Base-by-base conservation (phyloP, 2,888 invertebrate species). In the Polydrusus cervinus region DNA sequence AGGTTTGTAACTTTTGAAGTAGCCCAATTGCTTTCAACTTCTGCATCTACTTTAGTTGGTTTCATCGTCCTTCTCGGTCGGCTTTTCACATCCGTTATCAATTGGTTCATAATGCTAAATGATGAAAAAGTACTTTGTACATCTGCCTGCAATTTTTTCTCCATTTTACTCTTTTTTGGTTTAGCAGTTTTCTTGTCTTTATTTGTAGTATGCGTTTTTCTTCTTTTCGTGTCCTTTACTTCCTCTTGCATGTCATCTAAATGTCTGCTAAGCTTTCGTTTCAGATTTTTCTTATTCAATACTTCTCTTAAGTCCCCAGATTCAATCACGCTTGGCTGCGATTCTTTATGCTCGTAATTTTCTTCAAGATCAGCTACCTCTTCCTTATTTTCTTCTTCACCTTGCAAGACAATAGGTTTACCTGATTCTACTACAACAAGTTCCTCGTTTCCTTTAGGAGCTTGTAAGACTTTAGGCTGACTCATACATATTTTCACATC, bases 21-120 rank as follows among this genome's bases (percentile, higher is more conserved):
- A 8, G 57, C 64, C 81, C 81, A 80, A 7, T 77, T 71, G 40
- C 16, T 62, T 55, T 74, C 62, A 8, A 51, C n/a, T 10, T 68
- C 72, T 10, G 25, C 45, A 11, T 53, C 62, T n/a, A 60, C 57
- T 9, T 47, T 71, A 20, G 73, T 76, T 16, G 80, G 81, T 65
- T 78, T 78, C 8, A 82, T 64, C 9, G 18, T 53, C 13, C 82
- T 78, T 49, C 49, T 77, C 11, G 81, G 80, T 61, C 82, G 68
- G 64, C 81, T 82, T 73, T 79, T 81, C 0, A 80, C 79, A 60
- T 82, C 81, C 0, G 78, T 82, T 14, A 82, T 64, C 16, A 81
- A 55, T 57, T 79, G 79, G 57, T 78, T 71, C 74, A 82, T 76
- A 40, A 82, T 66, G 62, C 78, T 72, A 65, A 78, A 81, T 0